Base-by-base conservation (phyloP, 2,888 invertebrate species). In the Diarsia mendica region DNA sequence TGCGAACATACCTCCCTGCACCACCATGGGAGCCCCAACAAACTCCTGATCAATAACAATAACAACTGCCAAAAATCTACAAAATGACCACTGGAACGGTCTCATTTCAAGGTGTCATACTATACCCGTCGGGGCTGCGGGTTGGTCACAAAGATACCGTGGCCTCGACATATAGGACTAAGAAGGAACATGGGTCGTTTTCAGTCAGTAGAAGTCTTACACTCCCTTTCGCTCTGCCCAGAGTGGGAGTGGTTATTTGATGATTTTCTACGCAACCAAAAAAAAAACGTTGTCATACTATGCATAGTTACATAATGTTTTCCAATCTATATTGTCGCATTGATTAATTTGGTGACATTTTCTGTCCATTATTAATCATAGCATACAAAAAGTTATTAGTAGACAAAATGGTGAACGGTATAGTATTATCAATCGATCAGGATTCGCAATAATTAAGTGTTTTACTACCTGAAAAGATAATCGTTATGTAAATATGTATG, bases 401-500 rank as follows among this genome's bases (percentile, higher is more conserved):
- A 39, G n/a, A 63, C 58, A 70, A 71, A 75, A 65, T 75, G 10
- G 58, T 68, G 28, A 28, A 28, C 28, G 28, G 28, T 28, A 13
- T 63, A 71, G 44, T 66, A 46, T 9, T 53, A 67, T 5, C 67
- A 63, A 84, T 80, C 74, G 65, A 82, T 82, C 81, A 82, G 65
- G 84, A 83, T 72, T 69, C 18, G 33, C 58, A 67, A 69, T 78
- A 72, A 78, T 72, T 68, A 79, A 67, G 13, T 60, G 18, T 55
- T 60, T 63, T 55, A 60, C 75, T 79, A 66, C 68, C 67, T 66
- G 68, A 61, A 48, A 33, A n/a, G 15, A 51, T 78, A 72, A 51
- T 60, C 3, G 49, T 23, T 61, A 4, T 65, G 13, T 51, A 15
- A 28, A 28, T 28, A 2, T 2, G 2, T 28, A 28, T 28, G 28